A percentile compares a stretch with the other conserved stretches of the same genome.
Conservation (phyloP, 2,888 invertebrate genomes). For the Graphium colonna region DNA sequence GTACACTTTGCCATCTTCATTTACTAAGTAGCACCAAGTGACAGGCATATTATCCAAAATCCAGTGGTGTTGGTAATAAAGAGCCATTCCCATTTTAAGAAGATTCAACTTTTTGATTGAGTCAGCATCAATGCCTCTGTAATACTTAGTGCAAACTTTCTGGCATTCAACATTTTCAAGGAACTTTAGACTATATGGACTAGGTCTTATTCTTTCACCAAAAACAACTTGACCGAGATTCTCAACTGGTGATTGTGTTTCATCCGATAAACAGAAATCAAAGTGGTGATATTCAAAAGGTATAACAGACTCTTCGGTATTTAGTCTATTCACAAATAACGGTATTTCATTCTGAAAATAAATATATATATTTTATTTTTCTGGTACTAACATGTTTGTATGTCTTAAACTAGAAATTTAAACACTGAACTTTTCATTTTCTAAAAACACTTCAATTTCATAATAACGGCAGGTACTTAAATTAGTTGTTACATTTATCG, state of each 20-base stretch:
- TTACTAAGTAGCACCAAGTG: conserved; percentile 92
- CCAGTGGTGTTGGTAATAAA: conserved; percentile 99
- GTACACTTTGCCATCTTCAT: conserved; percentile 84
- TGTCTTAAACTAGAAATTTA: background rate
- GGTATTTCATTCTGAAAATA: conserved; percentile 90
- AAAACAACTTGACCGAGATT: conserved; percentile 99
- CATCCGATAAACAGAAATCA: conserved; percentile 93
- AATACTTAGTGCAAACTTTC: conserved; percentile 83
- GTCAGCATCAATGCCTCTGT: conserved; percentile 82
- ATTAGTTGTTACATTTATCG: conserved; percentile 12
- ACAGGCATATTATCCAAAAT: conserved; percentile 99
- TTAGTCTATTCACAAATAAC: conserved; percentile 96
- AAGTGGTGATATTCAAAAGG: conserved; percentile 99
- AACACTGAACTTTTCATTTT: background rate
- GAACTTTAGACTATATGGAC: conserved; percentile 94
- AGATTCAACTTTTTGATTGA: conserved; percentile 87
- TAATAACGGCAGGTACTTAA: background rate
- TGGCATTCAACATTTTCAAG: conserved; percentile 84
- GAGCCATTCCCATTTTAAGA: conserved; percentile 93
- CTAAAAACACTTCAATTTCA: background rate
- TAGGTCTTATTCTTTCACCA: conserved; percentile 98
- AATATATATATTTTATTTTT: conserved; percentile 5
- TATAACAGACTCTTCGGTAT: conserved; percentile 98
- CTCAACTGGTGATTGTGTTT: conserved; percentile 93
- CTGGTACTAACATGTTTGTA: background rate